Conservation (phyloP, 1,140 invertebrate species). For the Drosophila prosaltans region DNA sequence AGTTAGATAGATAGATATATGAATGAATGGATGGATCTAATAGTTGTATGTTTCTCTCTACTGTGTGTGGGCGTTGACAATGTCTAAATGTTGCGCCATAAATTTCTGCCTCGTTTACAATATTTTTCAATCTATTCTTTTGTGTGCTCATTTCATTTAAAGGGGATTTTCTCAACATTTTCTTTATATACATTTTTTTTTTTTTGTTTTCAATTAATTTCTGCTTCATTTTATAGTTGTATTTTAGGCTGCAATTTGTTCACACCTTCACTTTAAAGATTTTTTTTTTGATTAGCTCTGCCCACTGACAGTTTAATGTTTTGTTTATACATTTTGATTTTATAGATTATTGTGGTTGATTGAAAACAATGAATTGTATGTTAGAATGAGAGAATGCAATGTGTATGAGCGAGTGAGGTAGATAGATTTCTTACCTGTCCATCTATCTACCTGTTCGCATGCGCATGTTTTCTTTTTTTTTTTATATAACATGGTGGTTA, state of each 20-base stretch:
- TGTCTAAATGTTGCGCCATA: conserved; percentile 38
- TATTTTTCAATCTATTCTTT: not conserved
- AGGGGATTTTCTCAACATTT: conserved; percentile 4
- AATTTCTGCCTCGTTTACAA: conserved; percentile 17
- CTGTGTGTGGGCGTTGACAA: conserved; percentile 42
- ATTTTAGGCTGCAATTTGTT: conserved; percentile 39
- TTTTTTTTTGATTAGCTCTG: conserved; percentile 63
- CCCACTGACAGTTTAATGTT: conserved; percentile 82
- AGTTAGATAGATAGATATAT: too few relatives aligned
- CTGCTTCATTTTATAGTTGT: not conserved
- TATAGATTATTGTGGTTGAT: not conserved
- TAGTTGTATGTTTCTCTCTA: too few relatives aligned
- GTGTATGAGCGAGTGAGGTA: conserved; percentile 5
- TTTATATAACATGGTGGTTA: conserved; percentile 11
- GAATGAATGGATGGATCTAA: not conserved
- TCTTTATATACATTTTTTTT: too few relatives aligned
- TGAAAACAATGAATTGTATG: not conserved
- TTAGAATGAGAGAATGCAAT: not conserved
- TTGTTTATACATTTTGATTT: conserved; percentile 77
- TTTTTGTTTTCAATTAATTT: conserved; percentile 46
- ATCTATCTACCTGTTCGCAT: conserved; percentile 63
- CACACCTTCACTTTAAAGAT: conserved; percentile 70
- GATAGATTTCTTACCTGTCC: conserved; percentile 8
- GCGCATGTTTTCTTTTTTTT: conserved; percentile 48
- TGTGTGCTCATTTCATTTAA: not conserved